A percentile compares a stretch with the other conserved stretches of the same genome.
These are phyloP conservation scores for Drosophila santomea DNA, from an alignment of 1,140 invertebrate genomes.

Conservation along the genomic window DNA sequence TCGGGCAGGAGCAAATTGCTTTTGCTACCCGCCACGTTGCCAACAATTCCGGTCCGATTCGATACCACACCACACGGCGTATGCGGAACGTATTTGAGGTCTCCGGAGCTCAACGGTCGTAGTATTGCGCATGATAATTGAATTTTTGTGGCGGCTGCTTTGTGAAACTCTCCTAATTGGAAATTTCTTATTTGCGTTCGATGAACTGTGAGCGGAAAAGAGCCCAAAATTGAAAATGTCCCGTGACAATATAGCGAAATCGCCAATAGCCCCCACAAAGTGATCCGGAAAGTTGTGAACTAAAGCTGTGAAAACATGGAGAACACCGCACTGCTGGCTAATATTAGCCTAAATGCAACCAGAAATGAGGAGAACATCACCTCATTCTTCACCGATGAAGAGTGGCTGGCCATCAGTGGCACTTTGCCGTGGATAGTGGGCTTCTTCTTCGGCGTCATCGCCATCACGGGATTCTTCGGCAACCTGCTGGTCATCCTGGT, in stretches of 20 bases:
- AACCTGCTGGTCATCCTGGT: conserved; percentile 94
- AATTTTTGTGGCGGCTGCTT: conserved; percentile 52
- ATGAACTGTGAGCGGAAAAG: conserved; percentile 55
- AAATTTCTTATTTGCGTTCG: conserved; percentile 74
- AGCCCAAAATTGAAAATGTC: conserved; percentile 43
- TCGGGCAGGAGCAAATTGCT: conserved; percentile 57
- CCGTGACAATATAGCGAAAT: conserved; percentile 53
- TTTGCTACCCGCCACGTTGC: conserved; percentile 35
- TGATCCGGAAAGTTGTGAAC: conserved; percentile 4
- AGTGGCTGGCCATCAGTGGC: conserved; percentile 40
- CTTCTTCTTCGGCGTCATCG: conserved; percentile 94
- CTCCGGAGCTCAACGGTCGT: conserved; percentile 8
- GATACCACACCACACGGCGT: conserved; percentile 6
- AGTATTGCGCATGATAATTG: conserved; percentile 71
- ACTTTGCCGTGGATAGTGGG: conserved; percentile 88
- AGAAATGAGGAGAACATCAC: conserved; percentile 4
- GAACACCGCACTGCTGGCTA: conserved; percentile 25
- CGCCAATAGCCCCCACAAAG: conserved; percentile 20
- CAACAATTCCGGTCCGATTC: conserved; percentile 38
- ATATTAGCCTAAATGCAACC: conserved; percentile 17
- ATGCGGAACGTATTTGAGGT: conserved; percentile 20
- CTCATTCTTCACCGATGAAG: conserved; percentile 35
- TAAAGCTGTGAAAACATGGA: conserved; percentile 44
- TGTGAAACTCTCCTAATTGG: conserved; percentile 67
- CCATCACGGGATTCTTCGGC: conserved; percentile 94